Percentiles rank a stretch among this genome's conserved stretches.
These are phyloP conservation scores for Drosophila tripunctata DNA, from an alignment of 2,888 invertebrate species.

Conservation along the genomic window DNA sequence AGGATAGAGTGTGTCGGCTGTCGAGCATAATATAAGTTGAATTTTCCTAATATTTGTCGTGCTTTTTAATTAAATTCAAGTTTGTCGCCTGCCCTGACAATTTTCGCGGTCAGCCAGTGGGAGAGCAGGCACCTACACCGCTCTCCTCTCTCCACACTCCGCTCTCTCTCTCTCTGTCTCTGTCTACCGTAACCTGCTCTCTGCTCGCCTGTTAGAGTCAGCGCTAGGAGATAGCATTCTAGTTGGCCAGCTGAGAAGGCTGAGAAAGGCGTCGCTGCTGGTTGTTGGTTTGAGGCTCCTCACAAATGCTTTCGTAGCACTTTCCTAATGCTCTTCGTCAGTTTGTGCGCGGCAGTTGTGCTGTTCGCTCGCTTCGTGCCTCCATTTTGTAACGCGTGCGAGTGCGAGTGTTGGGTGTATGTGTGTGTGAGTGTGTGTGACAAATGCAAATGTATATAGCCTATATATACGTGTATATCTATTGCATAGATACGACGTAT, in stretches of 20 bases:
- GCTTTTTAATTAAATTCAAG: slow-evolving; percentile 71
- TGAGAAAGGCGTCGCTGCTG: slow-evolving; percentile 8
- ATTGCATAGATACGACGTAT: slow-evolving; percentile 15
- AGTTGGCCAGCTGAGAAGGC: slow-evolving; percentile 22
- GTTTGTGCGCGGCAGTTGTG: slow-evolving; percentile 64
- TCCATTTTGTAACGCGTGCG: slow-evolving; percentile 54
- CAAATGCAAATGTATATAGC: slow-evolving; percentile 39
- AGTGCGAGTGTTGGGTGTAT: slow-evolving; percentile 23
- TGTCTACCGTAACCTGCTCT: too few relatives aligned
- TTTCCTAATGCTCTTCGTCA: slow-evolving; percentile 51
- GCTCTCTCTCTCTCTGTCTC: neutral
- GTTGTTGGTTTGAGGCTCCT: slow-evolving; percentile 27
- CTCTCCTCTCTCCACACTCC: neutral
- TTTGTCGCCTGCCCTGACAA: slow-evolving; percentile 69
- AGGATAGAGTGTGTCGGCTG: slow-evolving; percentile 29
- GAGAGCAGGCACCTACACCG: slow-evolving; percentile 8
- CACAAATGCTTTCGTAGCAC: slow-evolving; percentile 30
- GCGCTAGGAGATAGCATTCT: slow-evolving; percentile 58
- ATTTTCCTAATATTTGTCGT: slow-evolving; percentile 38
- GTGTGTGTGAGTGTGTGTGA: slow-evolving; percentile 40
- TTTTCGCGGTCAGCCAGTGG: slow-evolving; percentile 67
- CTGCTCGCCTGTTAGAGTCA: neutral
- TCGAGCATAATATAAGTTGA: neutral
- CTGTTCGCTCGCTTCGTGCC: slow-evolving; percentile 64
- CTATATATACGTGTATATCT: slow-evolving; percentile 24